These are phyloP conservation scores for Frankliniella intonsa DNA, from an alignment of 2,888 invertebrate species.

Conservation along the genomic window DNA sequence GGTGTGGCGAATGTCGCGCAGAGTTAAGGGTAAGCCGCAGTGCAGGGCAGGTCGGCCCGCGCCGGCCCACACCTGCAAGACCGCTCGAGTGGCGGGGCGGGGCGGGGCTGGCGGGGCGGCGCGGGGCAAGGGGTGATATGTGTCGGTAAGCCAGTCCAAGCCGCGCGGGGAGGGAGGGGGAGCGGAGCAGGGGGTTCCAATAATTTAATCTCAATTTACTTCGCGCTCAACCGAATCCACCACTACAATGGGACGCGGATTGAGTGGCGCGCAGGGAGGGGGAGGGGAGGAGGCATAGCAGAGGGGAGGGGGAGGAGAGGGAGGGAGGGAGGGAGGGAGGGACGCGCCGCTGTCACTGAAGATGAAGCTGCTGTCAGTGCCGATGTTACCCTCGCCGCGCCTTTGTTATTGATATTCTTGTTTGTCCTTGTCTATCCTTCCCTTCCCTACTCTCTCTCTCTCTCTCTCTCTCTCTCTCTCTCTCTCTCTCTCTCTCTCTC, in stretches of 20 bases:
- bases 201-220: conserved; percentile 27
- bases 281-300: conserved; percentile 26
- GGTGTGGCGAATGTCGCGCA: background rate
- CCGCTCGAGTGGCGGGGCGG: background rate
- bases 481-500: conserved; percentile 29
- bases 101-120: background rate
- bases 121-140: background rate
- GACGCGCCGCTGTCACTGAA: conserved; percentile 29
- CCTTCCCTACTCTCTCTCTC: conserved; percentile 28
- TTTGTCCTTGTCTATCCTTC: conserved; percentile 34
- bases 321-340: conserved; percentile 31
- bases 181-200: background rate
- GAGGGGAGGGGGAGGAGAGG: conserved; percentile 27
- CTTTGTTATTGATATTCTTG: conserved; percentile 35
- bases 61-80: background rate
- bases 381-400: conserved; percentile 21
- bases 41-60: conserved; percentile 25
- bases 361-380: conserved; percentile 26
- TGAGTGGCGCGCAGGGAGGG: background rate
- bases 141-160: background rate
- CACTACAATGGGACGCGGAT: conserved; percentile 11
- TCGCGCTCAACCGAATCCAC: conserved; percentile 25
- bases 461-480: conserved; percentile 27
- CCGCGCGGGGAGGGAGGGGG: background rate
- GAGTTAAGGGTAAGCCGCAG: conserved; percentile 2